phyloP scores from a whole-genome alignment of 1,140 invertebrate species.

The Eulimnadia texana region DNA sequence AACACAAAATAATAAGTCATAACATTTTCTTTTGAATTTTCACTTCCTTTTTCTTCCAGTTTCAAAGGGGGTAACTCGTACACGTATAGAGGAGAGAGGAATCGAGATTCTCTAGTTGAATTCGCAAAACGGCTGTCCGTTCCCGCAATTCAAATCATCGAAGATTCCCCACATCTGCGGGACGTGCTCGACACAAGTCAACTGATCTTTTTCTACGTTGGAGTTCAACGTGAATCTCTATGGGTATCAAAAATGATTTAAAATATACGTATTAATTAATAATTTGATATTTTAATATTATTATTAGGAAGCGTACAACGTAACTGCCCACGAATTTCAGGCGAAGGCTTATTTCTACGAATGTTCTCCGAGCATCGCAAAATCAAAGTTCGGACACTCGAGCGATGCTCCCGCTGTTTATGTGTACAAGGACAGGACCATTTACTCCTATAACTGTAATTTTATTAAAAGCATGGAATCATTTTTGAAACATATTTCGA shows the following conservation, averaged over 20 bases:
- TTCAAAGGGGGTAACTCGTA: constrained; percentile 69
- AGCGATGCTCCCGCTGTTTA: constrained; percentile 43
- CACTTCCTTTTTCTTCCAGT: constrained; percentile 33
- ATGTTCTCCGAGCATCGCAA: not conserved
- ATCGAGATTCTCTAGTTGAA: constrained; percentile 79
- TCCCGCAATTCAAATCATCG: constrained; percentile 64
- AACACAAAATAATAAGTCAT: no score
- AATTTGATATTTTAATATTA: not conserved
- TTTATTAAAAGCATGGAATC: not conserved
- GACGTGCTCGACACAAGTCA: constrained; percentile 54
- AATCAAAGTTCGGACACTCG: not conserved
- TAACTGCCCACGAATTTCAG: constrained; percentile 59
- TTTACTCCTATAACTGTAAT: constrained; percentile 35
- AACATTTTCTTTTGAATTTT: not conserved
- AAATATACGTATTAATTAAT: no score
- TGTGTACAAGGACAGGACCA: constrained; percentile 63
- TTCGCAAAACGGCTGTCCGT: constrained; percentile 82
- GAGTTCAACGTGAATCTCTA: constrained; percentile 51
- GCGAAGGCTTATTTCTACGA: constrained; percentile 68
- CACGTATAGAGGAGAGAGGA: constrained; percentile 75
- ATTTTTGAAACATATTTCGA: no score
- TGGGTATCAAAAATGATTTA: constrained; percentile 43
- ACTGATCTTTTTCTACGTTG: constrained; percentile 79
- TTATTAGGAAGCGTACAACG: constrained; percentile 51
- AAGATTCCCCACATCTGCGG: constrained; percentile 57